Evolutionary conservation across 2,888 invertebrate genomes (phyloP).

Genomic region (Ectemnius cavifrons): DNA sequence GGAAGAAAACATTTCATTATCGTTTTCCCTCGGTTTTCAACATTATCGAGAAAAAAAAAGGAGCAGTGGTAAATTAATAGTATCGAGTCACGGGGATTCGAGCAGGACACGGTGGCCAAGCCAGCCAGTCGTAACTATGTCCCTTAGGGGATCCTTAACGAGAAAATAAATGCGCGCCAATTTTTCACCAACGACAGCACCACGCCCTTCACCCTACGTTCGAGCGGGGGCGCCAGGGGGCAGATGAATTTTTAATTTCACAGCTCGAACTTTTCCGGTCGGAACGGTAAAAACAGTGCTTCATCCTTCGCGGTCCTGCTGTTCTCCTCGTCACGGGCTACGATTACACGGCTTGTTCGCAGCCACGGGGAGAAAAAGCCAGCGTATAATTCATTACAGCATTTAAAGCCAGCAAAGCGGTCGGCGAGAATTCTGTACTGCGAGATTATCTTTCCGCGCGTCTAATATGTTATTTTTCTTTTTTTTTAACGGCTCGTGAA

Average conservation of each 20-base stretch:
- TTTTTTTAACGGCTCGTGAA: neutral
- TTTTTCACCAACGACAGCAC: conserved; percentile 62
- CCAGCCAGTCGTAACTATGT: neutral
- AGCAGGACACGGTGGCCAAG: conserved; percentile 21
- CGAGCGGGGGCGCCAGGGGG: conserved; percentile 15
- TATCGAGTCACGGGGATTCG: conserved; percentile 55
- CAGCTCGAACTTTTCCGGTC: conserved; percentile 48
- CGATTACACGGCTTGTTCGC: conserved; percentile 43
- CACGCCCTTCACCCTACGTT: conserved; percentile 41
- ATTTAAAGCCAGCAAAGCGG: conserved; percentile 4
- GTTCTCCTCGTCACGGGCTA: conserved; percentile 36
- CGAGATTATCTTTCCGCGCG: conserved; percentile 6
- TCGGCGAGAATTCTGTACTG: neutral
- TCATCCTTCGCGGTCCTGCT: too few species aligned
- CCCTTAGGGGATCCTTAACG: conserved; percentile 47
- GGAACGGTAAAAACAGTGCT: conserved; percentile 33
- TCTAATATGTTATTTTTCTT: too few species aligned
- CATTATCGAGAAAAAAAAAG: conserved; percentile 14
- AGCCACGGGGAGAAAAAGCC: conserved; percentile 15
- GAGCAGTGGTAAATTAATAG: conserved; percentile 52
- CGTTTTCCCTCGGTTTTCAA: conserved; percentile 9
- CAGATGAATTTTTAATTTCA: conserved; percentile 65
- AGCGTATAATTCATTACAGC: neutral
- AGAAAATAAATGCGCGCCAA: conserved; percentile 64
- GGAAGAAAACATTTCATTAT: conserved; percentile 32